Conservation (phyloP, 2,888 invertebrate species). For the Parnassius glacialis region DNA sequence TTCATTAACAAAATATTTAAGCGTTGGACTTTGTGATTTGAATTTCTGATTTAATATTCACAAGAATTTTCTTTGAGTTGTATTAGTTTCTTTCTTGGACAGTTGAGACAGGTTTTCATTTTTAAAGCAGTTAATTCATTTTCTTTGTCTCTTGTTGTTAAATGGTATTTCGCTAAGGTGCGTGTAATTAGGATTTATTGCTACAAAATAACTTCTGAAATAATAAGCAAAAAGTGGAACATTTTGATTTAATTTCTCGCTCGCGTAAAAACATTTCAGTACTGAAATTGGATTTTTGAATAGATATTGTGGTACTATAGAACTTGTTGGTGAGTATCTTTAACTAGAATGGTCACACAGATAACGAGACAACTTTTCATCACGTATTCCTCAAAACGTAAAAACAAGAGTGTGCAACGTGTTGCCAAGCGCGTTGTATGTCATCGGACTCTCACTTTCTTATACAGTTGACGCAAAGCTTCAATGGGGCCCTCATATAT, state of each 20-base stretch:
- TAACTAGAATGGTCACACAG: no score
- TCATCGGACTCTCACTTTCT: no score
- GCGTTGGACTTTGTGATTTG: not conserved
- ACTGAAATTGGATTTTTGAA: not conserved
- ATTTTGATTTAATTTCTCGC: not conserved
- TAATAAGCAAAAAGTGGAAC: constrained; percentile 4
- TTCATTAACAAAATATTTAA: constrained; percentile 1
- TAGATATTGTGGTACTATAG: not conserved
- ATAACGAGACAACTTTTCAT: no score
- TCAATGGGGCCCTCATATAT: no score
- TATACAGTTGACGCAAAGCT: no score
- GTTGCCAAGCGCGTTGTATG: no score
- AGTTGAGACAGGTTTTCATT: constrained; percentile 19
- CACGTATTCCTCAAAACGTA: no score
- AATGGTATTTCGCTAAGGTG: constrained; percentile 3
- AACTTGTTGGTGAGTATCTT: no score
- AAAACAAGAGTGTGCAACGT: no score
- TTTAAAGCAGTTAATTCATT: not conserved
- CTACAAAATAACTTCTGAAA: constrained; percentile 1
- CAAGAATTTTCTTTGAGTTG: constrained; percentile 7
- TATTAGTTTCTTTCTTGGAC: constrained; percentile 13
- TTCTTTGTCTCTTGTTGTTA: not conserved
- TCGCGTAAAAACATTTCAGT: no score
- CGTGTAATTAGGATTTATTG: constrained; percentile 1
- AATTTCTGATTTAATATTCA: constrained; percentile 15